These are phyloP conservation scores for Scyliorhinus canicula DNA, from an alignment of 2,797 vertebrate species.

Conservation along the genomic window DNA sequence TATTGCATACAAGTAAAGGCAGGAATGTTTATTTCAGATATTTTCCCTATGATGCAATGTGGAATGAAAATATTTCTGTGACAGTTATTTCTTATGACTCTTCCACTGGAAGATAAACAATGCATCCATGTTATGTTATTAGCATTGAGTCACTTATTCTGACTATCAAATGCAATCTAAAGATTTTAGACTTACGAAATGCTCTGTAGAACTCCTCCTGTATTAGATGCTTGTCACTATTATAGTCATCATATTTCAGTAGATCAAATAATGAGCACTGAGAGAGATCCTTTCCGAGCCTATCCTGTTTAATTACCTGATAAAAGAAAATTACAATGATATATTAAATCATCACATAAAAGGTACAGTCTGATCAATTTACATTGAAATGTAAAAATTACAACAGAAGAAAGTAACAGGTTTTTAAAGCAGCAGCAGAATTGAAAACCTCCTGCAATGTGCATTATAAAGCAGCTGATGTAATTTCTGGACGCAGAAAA, in stretches of 20 bases:
- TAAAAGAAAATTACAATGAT: conserved; percentile 54
- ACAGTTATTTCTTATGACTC: neutral
- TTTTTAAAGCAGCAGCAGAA: neutral
- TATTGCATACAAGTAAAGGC: neutral
- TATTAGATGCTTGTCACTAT: conserved; percentile 74
- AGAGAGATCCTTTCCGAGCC: conserved; percentile 68
- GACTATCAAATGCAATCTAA: neutral
- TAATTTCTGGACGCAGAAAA: neutral
- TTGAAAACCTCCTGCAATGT: neutral
- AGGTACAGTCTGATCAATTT: neutral
- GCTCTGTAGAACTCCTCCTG: conserved; percentile 86
- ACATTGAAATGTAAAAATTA: neutral
- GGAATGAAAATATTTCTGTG: neutral
- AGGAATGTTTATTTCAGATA: neutral
- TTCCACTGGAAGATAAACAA: neutral
- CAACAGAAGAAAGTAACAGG: neutral
- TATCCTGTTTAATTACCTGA: conserved; percentile 84
- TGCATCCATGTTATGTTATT: neutral
- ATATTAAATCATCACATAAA: neutral
- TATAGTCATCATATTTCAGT: conserved; percentile 82
- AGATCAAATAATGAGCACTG: conserved; percentile 86
- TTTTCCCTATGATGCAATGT: neutral
- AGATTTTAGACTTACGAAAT: conserved; percentile 73
- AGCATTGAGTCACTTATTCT: neutral
- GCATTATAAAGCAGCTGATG: neutral